phyloP scores from a whole-genome alignment of 2,113 vertebrate genomes.

The Brachyhypopomus occidentalis region DNA sequence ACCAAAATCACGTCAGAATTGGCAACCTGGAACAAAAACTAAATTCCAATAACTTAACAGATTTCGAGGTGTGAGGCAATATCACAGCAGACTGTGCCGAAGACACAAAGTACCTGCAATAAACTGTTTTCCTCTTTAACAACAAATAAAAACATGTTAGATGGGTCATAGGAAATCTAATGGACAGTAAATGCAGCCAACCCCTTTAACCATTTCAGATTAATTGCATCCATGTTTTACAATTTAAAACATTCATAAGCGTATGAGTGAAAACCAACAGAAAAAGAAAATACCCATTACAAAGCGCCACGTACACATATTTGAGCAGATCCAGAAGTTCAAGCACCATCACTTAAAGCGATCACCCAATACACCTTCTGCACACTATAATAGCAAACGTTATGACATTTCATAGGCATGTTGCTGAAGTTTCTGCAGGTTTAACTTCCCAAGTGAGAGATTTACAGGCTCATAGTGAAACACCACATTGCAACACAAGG shows the following conservation, averaged over 20 bases:
- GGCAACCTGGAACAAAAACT: constrained; percentile 18
- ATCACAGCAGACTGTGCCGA: constrained; percentile 1
- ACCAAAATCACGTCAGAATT: constrained; percentile 50
- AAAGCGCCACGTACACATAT: not conserved
- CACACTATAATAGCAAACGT: constrained; percentile 16
- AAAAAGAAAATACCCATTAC: not conserved
- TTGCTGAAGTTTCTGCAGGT: constrained; percentile 12
- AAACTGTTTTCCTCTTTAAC: constrained; percentile 24
- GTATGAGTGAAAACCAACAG: not conserved
- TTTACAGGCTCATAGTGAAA: constrained; percentile 1
- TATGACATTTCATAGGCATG: constrained; percentile 25
- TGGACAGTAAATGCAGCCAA: not conserved
- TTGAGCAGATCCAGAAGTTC: not conserved
- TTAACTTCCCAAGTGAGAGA: not conserved
- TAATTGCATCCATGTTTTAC: not conserved
- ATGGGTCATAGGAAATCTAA: not conserved
- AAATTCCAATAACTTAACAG: constrained; percentile 14
- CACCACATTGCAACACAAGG: constrained; percentile 2
- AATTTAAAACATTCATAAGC: no score
- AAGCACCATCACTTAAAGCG: not conserved
- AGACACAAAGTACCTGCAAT: not conserved
- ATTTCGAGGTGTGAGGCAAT: constrained; percentile 34
- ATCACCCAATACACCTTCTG: constrained; percentile 14
- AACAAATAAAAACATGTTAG: not conserved
- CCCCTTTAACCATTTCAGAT: not conserved